Percentiles rank a stretch among this genome's conserved stretches.
Conservation (phyloP, 2,113 vertebrate genomes). For the Phalacrocorax brasilianus region DNA sequence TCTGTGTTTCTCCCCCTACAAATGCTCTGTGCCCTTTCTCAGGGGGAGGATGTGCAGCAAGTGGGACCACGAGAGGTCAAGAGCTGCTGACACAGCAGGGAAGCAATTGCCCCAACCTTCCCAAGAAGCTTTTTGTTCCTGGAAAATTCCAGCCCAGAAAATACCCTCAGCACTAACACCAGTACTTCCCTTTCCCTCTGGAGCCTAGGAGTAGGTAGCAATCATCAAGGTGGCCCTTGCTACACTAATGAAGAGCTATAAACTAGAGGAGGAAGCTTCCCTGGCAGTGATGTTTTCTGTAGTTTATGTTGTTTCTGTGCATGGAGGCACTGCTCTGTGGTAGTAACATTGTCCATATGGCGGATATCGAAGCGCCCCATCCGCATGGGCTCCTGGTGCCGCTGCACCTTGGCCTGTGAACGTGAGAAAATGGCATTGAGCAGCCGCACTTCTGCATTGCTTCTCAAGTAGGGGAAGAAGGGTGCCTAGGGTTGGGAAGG, state of each 20-base stretch:
- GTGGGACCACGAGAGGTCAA: accelerated
- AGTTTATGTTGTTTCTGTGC: accelerated
- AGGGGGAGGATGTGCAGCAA: accelerated
- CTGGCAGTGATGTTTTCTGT: accelerated
- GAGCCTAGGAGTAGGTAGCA: not conserved
- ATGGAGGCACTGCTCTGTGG: accelerated
- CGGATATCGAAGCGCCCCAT: accelerated
- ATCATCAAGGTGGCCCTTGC: accelerated
- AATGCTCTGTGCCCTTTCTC: not conserved
- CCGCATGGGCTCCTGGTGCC: accelerated
- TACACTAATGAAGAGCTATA: not conserved
- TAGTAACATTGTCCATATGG: accelerated
- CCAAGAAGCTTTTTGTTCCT: not conserved
- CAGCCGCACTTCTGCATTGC: accelerated
- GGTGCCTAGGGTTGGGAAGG: not conserved
- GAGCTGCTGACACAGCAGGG: not conserved
- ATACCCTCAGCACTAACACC: accelerated
- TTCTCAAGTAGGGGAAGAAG: not conserved
- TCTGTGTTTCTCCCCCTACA: not conserved
- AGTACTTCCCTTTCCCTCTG: accelerated
- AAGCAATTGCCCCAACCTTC: not conserved
- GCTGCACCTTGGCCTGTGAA: accelerated
- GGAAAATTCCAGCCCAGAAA: not conserved
- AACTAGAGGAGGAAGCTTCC: accelerated
- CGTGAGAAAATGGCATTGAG: not conserved